These are phyloP conservation scores for Drepanosiphum platanoidis DNA, from an alignment of 2,888 invertebrate genomes.

Conservation along the genomic window DNA sequence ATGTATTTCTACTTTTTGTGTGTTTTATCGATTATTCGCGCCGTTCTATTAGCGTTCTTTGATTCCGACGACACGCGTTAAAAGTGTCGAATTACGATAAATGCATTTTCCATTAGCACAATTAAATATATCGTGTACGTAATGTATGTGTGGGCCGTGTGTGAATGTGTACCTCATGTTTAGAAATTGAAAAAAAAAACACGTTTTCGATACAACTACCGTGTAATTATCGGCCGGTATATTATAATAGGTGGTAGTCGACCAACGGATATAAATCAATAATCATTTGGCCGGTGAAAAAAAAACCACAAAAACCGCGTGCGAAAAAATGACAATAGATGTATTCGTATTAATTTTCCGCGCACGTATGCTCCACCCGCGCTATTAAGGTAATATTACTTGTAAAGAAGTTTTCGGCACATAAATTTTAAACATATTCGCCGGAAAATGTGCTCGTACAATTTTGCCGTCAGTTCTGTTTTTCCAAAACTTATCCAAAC, in stretches of 20 bases:
- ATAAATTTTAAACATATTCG: neutral
- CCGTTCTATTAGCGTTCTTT: neutral
- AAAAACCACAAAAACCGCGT: neutral
- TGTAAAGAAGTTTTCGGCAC: constrained; percentile 29
- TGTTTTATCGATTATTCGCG: neutral
- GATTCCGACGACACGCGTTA: neutral
- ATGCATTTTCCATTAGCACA: constrained; percentile 30
- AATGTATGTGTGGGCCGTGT: neutral
- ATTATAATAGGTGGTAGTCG: too few relatives aligned
- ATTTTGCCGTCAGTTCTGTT: neutral
- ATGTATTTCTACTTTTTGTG: too few relatives aligned
- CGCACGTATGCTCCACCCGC: constrained; percentile 17
- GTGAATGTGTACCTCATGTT: neutral
- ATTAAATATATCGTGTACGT: constrained; percentile 12
- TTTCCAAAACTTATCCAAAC: neutral
- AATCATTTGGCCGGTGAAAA: constrained; percentile 22
- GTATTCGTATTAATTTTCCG: constrained; percentile 7
- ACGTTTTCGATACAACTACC: neutral
- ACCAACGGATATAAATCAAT: constrained; percentile 28
- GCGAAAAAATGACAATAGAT: neutral
- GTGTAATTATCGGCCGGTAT: constrained; percentile 20
- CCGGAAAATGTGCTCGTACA: neutral
- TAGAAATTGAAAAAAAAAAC: neutral
- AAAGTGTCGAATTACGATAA: constrained; percentile 21
- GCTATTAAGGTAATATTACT: constrained; percentile 19